Conservation (phyloP, 2,113 vertebrate species). For the Ammodytes dubius region DNA sequence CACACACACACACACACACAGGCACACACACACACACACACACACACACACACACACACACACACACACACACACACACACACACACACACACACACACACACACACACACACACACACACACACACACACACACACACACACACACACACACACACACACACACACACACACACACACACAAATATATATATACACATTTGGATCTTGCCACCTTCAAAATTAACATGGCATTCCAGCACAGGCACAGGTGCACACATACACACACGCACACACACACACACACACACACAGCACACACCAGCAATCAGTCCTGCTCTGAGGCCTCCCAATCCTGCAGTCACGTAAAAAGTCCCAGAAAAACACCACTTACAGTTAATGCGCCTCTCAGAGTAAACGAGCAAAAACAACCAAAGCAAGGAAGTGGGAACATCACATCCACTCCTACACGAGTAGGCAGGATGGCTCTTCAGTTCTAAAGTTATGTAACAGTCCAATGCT, state of each 20-base stretch:
- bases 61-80: constrained; percentile 28
- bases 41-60: neutral
- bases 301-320: constrained; percentile 27
- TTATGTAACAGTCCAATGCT: constrained; percentile 77
- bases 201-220: constrained; percentile 41
- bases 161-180: constrained; percentile 31
- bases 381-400: constrained; percentile 62
- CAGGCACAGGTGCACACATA: too few relatives aligned
- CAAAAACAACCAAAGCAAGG: constrained; percentile 75
- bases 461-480: constrained; percentile 76
- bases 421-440: constrained; percentile 77
- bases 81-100: constrained; percentile 23
- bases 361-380: constrained; percentile 63
- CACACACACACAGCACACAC: neutral
- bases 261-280: too few relatives aligned
- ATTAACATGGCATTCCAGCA: constrained; percentile 37
- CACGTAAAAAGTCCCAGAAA: constrained; percentile 44
- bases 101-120: constrained; percentile 40
- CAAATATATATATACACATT: constrained; percentile 11
- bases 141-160: constrained; percentile 21
- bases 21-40: constrained; percentile 36
- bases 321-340: constrained; percentile 21
- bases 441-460: constrained; percentile 74
- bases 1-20: constrained; percentile 38
- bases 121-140: constrained; percentile 4